Evolutionary conservation across 1,140 invertebrate genomes (phyloP), one percentile per base, ranked within the genome.

Genomic region (Eufriesea mexicana): DNA sequence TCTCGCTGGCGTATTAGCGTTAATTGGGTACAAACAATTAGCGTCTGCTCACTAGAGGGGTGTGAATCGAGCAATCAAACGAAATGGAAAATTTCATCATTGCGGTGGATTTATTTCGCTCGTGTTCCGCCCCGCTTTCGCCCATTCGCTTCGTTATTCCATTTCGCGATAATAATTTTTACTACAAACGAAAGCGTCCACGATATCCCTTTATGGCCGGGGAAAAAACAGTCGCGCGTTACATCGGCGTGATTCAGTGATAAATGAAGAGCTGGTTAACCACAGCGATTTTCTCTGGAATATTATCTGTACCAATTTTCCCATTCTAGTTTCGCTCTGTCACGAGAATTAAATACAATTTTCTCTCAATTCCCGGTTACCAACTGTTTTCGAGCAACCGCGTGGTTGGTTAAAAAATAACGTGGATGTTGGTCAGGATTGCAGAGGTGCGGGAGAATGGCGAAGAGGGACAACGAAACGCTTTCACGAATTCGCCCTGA

Each of bases 11-110:
- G 73, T 51, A 75, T 75, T 42, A 75, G 20, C 59, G 59, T 64
- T 75, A 75, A 75, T 75, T 28, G 47, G 47, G 28, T 49, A 62
- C 16, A n/a, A 18, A 7, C 71, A 73, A 73, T 73, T 73, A 73
- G 16, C 49, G 51, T 23, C 20, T 9, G 25, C 66, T 67, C 66
- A 28, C 10, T 12, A 55, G 20, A 20, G 42, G 20, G 18, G 45
- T 9, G 73, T 51, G 73, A 49, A 75, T 75, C 59, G 73, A 51
- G 59, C 59, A 64, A 75, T 75, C 47, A 51, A 35, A 51, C 25
- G 51, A 57, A 57, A 51, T 35, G 45, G 20, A 35, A 45, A 51
- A 64, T 51, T 75, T 75, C 47, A 62, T 51, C 45, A 2, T 25
- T 0, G 1, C 6, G 59, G 28, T 28, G n/a, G 57, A 73, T 54